These are phyloP conservation scores for Cylas formicarius DNA, from an alignment of 1,140 invertebrate species.

Conservation along the genomic window DNA sequence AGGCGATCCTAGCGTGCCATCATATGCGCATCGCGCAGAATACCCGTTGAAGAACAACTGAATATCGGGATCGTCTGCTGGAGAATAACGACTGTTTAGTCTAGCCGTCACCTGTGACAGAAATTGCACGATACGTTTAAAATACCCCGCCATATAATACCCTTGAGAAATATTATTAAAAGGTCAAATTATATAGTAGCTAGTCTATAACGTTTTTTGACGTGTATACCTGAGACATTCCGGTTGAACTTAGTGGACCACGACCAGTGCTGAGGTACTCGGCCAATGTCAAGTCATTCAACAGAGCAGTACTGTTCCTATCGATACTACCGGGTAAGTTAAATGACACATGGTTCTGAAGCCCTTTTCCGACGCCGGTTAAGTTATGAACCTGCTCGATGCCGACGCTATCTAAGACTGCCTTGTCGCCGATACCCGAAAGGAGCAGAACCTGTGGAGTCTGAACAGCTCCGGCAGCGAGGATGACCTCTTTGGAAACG, in stretches of 20 bases:
- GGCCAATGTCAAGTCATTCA: conserved; percentile 52
- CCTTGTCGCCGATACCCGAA: conserved; percentile 51
- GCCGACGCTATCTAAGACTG: conserved; percentile 45
- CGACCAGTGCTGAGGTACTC: conserved; percentile 53
- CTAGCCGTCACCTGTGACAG: conserved; percentile 49
- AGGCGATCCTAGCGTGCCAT: conserved; percentile 43
- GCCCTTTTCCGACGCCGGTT: conserved; percentile 65
- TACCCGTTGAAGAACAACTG: conserved; percentile 63
- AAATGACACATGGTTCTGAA: conserved; percentile 61
- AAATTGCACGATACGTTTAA: background rate
- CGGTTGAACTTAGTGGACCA: conserved; percentile 54
- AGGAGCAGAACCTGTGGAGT: conserved; percentile 51
- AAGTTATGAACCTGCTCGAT: conserved; percentile 52
- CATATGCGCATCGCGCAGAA: conserved; percentile 52
- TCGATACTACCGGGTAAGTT: conserved; percentile 45
- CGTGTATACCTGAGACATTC: conserved; percentile 24
- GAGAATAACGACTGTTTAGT: conserved; percentile 50
- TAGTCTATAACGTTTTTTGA: too few relatives aligned
- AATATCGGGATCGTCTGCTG: conserved; percentile 51
- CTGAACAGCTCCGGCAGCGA: conserved; percentile 51
- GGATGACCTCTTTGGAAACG: conserved; percentile 49
- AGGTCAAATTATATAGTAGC: too few relatives aligned
- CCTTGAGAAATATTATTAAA: too few relatives aligned
- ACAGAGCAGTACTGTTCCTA: conserved; percentile 47
- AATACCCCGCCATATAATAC: too few relatives aligned